These are phyloP conservation scores for Damaliscus lunatus DNA, from an alignment of 2,113 vertebrate species.

Conservation along the genomic window DNA sequence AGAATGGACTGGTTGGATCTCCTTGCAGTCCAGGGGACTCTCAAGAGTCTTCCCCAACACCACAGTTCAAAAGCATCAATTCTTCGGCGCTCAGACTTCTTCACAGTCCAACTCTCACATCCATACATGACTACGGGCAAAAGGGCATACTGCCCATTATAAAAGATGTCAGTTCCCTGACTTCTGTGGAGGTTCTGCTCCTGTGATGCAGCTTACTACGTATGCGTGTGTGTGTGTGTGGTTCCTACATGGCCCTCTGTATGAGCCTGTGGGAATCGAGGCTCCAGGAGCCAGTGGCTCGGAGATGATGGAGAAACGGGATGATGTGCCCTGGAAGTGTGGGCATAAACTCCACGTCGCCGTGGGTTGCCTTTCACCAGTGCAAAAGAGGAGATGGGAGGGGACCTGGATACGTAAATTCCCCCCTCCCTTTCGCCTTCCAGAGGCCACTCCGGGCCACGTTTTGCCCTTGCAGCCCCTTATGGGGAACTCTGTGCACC, in stretches of 20 bases:
- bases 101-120: too few species aligned
- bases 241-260: not conserved
- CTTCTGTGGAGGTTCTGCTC: not conserved
- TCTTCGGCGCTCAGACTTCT: too few species aligned
- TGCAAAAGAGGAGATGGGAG: not conserved
- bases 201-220: not conserved
- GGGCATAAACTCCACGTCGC: not conserved
- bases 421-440: not conserved
- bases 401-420: not conserved
- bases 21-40: too few species aligned
- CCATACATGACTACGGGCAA: too few species aligned
- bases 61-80: too few species aligned
- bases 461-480: not conserved
- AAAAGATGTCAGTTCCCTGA: not conserved
- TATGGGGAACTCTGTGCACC: not conserved
- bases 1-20: too few species aligned
- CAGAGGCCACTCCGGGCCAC: not conserved
- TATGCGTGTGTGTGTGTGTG: not conserved
- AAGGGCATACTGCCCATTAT: not conserved
- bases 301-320: not conserved
- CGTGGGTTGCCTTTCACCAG: not conserved
- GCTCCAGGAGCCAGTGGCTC: not conserved
- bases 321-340: not conserved
- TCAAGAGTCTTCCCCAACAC: too few species aligned
- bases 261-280: not conserved